Base-by-base conservation (phyloP, 2,797 vertebrate species). In the Microtus californicus region DNA sequence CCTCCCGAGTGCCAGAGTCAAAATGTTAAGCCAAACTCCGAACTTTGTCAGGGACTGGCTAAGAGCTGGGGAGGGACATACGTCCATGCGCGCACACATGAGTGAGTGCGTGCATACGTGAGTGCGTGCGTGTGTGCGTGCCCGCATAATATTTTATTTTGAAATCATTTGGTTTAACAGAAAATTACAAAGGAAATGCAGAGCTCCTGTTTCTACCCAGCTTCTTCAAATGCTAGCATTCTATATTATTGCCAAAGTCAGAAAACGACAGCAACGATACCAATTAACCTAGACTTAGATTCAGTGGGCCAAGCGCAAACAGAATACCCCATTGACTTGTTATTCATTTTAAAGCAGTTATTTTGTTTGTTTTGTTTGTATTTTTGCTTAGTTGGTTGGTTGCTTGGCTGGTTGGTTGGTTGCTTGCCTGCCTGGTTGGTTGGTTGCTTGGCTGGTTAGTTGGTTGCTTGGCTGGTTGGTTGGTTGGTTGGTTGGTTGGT, bases 111-210 rank as follows among this genome's bases (percentile, higher is more conserved):
- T 40, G 54, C 25, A n/a, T 19, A 15, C 31, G 15, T 63, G 37
- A 56, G 23, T 25, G n/a, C 17, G 23, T 40, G n/a, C 8, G 37
- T 86, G 81, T 34, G 27, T 43, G 59, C 21, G 14, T 63, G 25
- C 31, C 15, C 65, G 29, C 37, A 7, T 81, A 65, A 83, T 65
- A 34, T 34, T 65, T 37, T 59, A 76, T 82, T 92, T 96, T 82
- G 56, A 95, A 83, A 73, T 94, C 67, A 89, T 94, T 96, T 74
- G 67, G 27, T 34, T 93, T 69, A 79, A 83, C 51, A 79, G 81
- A 94, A 80, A 85, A 14, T 78, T 88, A 8, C 13, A 69, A 92
- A 89, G 87, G 51, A 29, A 77, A n/a, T 40, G 40, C 34, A 67
- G 40, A 86, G 73, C 78, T 79, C 21, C 40, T 69, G 0, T 74